Evolutionary conservation across 2,113 vertebrate species (phyloP), one percentile per base, ranked within the genome.

Genomic region (Calyptommatus sinebrachiatus): DNA sequence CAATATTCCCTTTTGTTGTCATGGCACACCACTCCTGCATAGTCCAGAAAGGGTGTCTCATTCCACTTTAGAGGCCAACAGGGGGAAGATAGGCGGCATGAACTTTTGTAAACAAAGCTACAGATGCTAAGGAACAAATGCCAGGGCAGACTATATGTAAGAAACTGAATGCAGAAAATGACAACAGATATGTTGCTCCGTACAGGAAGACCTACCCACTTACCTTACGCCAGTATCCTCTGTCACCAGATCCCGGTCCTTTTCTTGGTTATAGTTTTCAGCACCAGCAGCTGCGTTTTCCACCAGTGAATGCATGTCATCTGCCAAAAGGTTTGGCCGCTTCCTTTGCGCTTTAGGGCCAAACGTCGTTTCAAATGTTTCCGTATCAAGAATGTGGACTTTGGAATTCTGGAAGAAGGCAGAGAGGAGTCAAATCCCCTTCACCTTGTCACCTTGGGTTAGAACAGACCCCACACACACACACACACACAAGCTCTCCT

Each of bases 351-450:
- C 92, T 83, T 98, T 99, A 3, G 97, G 98, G 57, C 98, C 98
- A 94, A 99, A 99, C 0, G 97, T 99, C 11, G 94, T 98, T 91
- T 97, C 97, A 84, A 98, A 99, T 0, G 95, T 97, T 91, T 99
- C 98, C 0, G 97, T 99, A 92, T 99, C 98, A 80, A 99, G 94
- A 94, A 99, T 99, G 86, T 99, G 98, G 78, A 99, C 98, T 91
- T 97, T 98, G 66, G 97, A 93, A 67, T 97, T 98, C 97, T 99
- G 92, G 74, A 45, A 50, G 81, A 69, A 84, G 75, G 85, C 16
- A 22, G 24, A 16, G 66, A 60, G 29, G 22, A 7, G 31, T 18
- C 21, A 28, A 12, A 18, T 21, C 12, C 3, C n/a, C n/a, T n/a
- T n/a, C n/a, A n/a, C n/a, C n/a, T 1, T 4, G 7, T 26, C 29